Percentiles rank a stretch among this genome's conserved stretches.
Evolutionary conservation across 53 echinoderm and acorn worm species (phyloP).

Genomic region (Mesocentrotus franciscanus): DNA sequence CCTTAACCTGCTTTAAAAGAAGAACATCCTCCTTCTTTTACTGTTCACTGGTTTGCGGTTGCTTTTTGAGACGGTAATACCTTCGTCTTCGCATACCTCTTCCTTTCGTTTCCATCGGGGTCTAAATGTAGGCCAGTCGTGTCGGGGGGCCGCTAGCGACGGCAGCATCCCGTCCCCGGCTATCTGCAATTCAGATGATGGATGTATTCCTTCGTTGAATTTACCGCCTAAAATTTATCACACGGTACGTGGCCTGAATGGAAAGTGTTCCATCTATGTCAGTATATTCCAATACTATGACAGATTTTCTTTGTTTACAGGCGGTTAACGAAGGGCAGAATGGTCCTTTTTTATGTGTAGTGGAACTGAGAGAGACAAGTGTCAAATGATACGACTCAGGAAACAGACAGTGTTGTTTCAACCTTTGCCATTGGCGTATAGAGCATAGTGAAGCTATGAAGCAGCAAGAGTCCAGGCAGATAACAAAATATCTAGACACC

Average conservation of each 20-base stretch:
- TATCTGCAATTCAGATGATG: constrained; percentile 1
- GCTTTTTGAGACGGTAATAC: background rate
- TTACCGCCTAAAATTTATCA: constrained; percentile 42
- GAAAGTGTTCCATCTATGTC: constrained; percentile 43
- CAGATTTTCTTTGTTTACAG: constrained; percentile 23
- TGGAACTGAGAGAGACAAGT: constrained; percentile 24
- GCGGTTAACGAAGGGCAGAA: constrained; percentile 8
- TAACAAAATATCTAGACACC: too few species aligned
- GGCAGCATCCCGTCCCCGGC: background rate
- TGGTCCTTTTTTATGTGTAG: background rate
- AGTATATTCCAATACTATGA: background rate
- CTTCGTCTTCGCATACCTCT: background rate
- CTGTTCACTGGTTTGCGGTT: background rate
- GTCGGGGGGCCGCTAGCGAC: background rate
- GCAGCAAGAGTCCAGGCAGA: background rate
- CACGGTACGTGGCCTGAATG: constrained; percentile 18
- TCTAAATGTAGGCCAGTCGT: background rate
- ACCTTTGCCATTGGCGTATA: background rate
- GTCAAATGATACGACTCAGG: constrained; percentile 9
- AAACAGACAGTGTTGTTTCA: constrained; percentile 35
- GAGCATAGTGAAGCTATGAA: background rate
- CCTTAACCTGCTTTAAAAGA: background rate
- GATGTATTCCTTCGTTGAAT: constrained; percentile 1
- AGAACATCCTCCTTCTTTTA: background rate
- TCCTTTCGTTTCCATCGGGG: background rate